These are phyloP conservation scores for Phalacrocorax pelagicus DNA, from an alignment of 2,113 vertebrate genomes.

Conservation along the genomic window DNA sequence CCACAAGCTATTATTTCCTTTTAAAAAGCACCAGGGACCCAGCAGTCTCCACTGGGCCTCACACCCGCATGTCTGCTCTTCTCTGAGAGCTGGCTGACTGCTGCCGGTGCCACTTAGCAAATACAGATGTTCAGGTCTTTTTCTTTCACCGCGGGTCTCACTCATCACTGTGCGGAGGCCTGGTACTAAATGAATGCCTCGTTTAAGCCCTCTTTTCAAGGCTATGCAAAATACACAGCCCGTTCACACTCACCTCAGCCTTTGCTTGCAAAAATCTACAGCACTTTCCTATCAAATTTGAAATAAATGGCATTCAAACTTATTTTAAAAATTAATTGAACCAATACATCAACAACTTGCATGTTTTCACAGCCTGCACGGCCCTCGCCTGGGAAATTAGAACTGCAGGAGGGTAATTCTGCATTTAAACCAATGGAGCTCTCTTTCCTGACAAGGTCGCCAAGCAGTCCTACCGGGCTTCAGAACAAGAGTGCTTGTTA, in stretches of 20 bases:
- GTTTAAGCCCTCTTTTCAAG: not conserved
- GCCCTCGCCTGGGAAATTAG: slow-evolving; percentile 46
- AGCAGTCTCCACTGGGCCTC: not conserved
- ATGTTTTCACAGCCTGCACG: not conserved
- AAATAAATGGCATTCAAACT: slow-evolving; percentile 36
- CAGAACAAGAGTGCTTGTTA: not conserved
- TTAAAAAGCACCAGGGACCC: slow-evolving; percentile 49
- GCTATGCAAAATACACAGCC: not conserved
- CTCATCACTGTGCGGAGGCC: not conserved
- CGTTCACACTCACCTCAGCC: not conserved
- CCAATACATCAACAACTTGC: slow-evolving; percentile 51
- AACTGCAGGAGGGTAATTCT: slow-evolving; percentile 38
- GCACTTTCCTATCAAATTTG: not conserved
- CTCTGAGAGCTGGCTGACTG: not conserved
- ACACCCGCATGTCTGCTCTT: not conserved
- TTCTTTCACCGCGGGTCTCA: not conserved
- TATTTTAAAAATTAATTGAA: slow-evolving; percentile 60
- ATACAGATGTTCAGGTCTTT: slow-evolving; percentile 42
- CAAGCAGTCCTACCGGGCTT: not conserved
- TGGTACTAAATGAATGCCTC: not conserved
- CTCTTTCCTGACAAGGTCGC: not conserved
- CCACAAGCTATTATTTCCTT: slow-evolving; percentile 63
- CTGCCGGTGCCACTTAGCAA: slow-evolving; percentile 38
- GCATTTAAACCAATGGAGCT: slow-evolving; percentile 41
- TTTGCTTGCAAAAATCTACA: not conserved